Conservation (phyloP, 2,113 vertebrate species). For the Archocentrus centrarchus region DNA sequence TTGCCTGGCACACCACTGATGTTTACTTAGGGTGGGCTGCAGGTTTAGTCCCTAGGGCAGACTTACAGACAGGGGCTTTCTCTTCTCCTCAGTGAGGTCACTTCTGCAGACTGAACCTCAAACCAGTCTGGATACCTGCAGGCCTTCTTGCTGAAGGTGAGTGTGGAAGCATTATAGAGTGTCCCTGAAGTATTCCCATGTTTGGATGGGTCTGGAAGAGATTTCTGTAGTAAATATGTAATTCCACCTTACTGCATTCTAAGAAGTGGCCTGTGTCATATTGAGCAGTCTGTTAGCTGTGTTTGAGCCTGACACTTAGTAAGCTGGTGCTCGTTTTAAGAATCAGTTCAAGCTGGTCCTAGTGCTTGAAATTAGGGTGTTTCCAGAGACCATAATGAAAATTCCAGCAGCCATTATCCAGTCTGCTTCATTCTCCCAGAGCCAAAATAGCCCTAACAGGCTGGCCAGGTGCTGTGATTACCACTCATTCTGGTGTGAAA, state of each 20-base stretch:
- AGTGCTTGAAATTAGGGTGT: background rate
- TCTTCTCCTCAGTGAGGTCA: background rate
- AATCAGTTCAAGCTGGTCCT: background rate
- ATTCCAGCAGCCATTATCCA: background rate
- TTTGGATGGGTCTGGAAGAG: background rate
- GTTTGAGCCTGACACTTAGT: background rate
- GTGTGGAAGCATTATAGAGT: background rate
- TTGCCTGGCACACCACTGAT: background rate
- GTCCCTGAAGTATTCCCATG: background rate
- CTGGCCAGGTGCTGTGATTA: background rate
- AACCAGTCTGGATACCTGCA: too few species aligned
- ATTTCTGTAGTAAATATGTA: background rate
- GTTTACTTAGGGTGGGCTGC: background rate
- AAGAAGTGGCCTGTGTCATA: background rate
- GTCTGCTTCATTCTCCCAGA: background rate
- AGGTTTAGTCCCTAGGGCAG: background rate
- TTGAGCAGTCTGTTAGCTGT: background rate
- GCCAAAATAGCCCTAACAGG: background rate
- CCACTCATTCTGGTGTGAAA: background rate
- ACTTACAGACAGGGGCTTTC: background rate
- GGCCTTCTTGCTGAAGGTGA: background rate
- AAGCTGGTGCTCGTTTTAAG: background rate
- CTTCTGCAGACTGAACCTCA: background rate
- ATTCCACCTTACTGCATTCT: background rate
- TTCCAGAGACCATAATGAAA: background rate